A percentile compares a stretch with the other conserved stretches of the same genome.
These are phyloP conservation scores for Ptiloglossa arizonensis DNA, from an alignment of 1,140 invertebrate genomes.

Conservation along the genomic window DNA sequence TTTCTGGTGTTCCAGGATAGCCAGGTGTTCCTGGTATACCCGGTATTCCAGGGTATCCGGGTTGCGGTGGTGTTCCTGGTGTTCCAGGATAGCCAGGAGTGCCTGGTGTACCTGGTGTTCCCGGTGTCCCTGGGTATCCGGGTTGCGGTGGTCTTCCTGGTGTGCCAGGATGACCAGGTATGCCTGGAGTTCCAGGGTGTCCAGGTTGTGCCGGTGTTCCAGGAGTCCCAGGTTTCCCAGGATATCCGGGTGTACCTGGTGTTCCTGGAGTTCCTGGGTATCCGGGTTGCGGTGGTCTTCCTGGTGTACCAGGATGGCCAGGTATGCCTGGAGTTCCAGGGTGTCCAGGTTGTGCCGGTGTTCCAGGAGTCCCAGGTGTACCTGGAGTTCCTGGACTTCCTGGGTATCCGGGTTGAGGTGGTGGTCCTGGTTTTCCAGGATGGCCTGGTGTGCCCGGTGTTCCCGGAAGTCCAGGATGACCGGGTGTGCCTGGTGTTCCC, in stretches of 20 bases:
- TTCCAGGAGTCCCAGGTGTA: slow-evolving; percentile 5
- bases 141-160: slow-evolving; percentile 61
- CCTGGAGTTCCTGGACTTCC: slow-evolving; percentile 15
- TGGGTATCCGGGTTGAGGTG: slow-evolving; percentile 57
- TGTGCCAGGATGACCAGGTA: slow-evolving; percentile 33
- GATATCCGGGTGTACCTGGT: neutral
- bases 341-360: slow-evolving; percentile 40
- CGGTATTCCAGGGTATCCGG: neutral
- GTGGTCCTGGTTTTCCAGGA: slow-evolving; percentile 48
- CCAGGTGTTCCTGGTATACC: neutral
- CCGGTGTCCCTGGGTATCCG: slow-evolving; percentile 44
- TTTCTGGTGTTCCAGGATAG: neutral
- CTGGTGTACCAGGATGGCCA: neutral
- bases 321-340: slow-evolving; percentile 4
- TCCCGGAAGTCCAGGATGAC: slow-evolving; percentile 56
- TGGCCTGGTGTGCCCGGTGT: slow-evolving; percentile 79
- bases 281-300: neutral
- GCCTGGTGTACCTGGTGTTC: neutral
- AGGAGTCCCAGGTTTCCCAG: neutral
- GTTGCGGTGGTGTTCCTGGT: neutral
- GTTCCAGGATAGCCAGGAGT: slow-evolving; percentile 39
- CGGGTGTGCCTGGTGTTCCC: slow-evolving; percentile 61
- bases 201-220: slow-evolving; percentile 48
- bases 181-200: neutral
- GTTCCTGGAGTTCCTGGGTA: slow-evolving; percentile 43